Evolutionary conservation across 1,140 invertebrate genomes (phyloP).

Genomic region (Lordiphosa clarofinis): DNA sequence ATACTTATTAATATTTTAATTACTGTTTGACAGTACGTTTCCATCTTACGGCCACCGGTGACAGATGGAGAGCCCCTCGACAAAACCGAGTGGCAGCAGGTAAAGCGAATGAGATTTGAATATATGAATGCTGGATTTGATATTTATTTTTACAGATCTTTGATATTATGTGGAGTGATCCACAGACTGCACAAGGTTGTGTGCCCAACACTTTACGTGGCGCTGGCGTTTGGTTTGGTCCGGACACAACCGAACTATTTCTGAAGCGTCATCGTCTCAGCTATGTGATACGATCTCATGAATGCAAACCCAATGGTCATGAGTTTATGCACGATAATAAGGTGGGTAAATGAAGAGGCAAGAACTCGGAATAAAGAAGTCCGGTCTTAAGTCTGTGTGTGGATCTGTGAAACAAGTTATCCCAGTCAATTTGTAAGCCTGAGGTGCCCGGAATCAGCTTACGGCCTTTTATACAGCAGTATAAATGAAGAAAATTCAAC

Average conservation of each 20-base stretch:
- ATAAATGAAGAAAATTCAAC: no score
- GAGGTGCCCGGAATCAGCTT: no score
- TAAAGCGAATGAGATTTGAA: constrained; percentile 72
- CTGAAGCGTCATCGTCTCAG: constrained; percentile 87
- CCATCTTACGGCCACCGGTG: constrained; percentile 88
- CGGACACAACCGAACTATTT: constrained; percentile 90
- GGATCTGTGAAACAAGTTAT: no score
- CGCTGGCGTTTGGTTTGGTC: constrained; percentile 94
- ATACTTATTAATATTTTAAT: not conserved
- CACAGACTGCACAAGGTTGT: constrained; percentile 86
- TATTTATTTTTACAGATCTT: constrained; percentile 83
- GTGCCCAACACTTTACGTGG: constrained; percentile 91
- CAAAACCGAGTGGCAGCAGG: constrained; percentile 90
- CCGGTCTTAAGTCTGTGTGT: no score
- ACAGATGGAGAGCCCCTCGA: constrained; percentile 84
- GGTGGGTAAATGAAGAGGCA: constrained; percentile 80
- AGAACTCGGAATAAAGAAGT: no score
- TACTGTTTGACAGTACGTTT: constrained; percentile 86
- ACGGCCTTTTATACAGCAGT: no score
- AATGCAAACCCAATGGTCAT: constrained; percentile 95
- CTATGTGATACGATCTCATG: constrained; percentile 92
- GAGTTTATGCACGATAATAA: constrained; percentile 91
- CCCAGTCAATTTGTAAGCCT: no score
- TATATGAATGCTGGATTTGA: not conserved
- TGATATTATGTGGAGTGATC: constrained; percentile 95